Conservation (phyloP, 2,797 vertebrate genomes). For the Uromys caudimaculatus region DNA sequence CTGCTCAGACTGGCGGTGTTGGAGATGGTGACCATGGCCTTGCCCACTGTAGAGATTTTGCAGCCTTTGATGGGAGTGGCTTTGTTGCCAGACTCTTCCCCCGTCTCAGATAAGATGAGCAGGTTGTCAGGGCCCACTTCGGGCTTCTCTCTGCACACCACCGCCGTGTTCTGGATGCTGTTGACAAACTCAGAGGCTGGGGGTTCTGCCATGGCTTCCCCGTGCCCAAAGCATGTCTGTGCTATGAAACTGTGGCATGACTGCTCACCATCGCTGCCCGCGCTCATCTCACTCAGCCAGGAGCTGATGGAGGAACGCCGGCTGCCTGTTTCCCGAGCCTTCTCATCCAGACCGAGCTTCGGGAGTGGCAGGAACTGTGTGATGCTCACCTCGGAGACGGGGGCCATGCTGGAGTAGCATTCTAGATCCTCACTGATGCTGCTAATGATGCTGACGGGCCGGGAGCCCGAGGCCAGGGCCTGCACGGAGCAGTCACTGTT, state of each 20-base stretch:
- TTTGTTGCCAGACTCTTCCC: conserved; percentile 83
- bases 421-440: conserved; percentile 94
- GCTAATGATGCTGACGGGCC: conserved; percentile 97
- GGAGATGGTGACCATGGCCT: conserved; percentile 91
- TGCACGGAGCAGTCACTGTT: conserved; percentile 93
- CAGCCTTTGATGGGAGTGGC: conserved; percentile 85
- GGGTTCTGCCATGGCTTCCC: conserved; percentile 94
- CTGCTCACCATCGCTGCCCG: conserved; percentile 88
- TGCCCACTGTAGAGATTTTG: conserved; percentile 91
- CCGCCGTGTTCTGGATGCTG: conserved; percentile 80
- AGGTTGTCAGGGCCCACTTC: conserved; percentile 84
- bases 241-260: conserved; percentile 91
- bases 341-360: conserved; percentile 89
- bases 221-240: conserved; percentile 87
- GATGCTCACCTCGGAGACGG: conserved; percentile 86
- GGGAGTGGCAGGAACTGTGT: conserved; percentile 88
- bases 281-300: conserved; percentile 92
- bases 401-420: conserved; percentile 87
- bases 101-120: conserved; percentile 85
- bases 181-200: conserved; percentile 82
- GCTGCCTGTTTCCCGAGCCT: conserved; percentile 87
- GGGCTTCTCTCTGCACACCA: conserved; percentile 85
- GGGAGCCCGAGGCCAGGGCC: conserved; percentile 89
- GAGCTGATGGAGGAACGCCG: conserved; percentile 94
- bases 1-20: conserved; percentile 87